Evolutionary conservation across 2,888 invertebrate species (phyloP).

Genomic region (Gortyna flavago): DNA sequence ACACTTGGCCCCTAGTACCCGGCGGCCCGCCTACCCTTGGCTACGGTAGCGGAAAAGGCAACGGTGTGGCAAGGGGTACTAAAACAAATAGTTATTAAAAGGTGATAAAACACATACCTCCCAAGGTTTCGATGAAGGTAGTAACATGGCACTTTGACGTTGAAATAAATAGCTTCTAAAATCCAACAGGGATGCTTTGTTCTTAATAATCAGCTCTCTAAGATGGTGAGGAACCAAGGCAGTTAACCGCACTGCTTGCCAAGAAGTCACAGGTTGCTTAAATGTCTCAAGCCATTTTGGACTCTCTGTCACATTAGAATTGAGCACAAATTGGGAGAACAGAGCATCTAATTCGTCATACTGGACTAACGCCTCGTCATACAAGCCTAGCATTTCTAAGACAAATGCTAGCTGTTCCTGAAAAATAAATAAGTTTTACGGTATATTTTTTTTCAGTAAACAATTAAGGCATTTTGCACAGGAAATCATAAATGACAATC

Average conservation of each 20-base stretch:
- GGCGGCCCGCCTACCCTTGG: too few species aligned
- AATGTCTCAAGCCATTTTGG: constrained; percentile 96
- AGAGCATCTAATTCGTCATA: constrained; percentile 99
- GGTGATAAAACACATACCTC: constrained; percentile 90
- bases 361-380: constrained; percentile 98
- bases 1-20: too few species aligned
- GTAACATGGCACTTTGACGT: constrained; percentile 96
- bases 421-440: constrained; percentile 1
- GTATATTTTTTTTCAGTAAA: not conserved
- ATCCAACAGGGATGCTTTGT: constrained; percentile 94
- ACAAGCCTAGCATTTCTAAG: constrained; percentile 97
- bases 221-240: constrained; percentile 90
- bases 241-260: constrained; percentile 94
- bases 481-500: not conserved
- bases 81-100: not conserved
- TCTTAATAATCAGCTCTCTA: constrained; percentile 86
- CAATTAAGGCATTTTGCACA: not conserved
- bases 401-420: constrained; percentile 99
- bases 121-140: constrained; percentile 93
- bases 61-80: too few species aligned
- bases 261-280: constrained; percentile 94
- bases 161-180: constrained; percentile 98
- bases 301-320: constrained; percentile 96
- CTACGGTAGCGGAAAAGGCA: too few species aligned
- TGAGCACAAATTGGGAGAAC: constrained; percentile 98